These are phyloP conservation scores for Nomada hirtipes DNA, from an alignment of 2,888 invertebrate species.

Conservation along the genomic window DNA sequence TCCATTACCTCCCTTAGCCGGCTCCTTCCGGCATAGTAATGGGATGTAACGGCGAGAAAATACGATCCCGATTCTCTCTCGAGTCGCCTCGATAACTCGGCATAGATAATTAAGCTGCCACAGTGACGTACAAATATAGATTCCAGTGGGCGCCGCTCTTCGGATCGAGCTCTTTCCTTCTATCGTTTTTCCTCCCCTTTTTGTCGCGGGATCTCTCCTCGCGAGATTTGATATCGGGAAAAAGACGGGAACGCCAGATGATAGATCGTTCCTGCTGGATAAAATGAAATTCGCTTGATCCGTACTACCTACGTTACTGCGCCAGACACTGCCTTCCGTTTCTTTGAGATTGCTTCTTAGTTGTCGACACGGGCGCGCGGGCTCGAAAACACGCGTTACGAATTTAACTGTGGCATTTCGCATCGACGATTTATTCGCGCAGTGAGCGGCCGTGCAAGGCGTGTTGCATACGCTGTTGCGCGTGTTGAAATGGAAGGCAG, in stretches of 20 bases:
- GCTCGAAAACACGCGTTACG: conserved; percentile 10
- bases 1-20: conserved; percentile 39
- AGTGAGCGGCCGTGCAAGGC: not conserved
- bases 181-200: not conserved
- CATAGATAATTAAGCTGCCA: conserved; percentile 53
- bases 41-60: conserved; percentile 64
- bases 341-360: not conserved
- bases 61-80: conserved; percentile 28
- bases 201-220: not conserved
- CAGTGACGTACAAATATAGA: conserved; percentile 31
- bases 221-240: conserved; percentile 22
- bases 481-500: conserved; percentile 34
- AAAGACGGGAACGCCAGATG: conserved; percentile 7
- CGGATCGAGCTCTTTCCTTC: not conserved
- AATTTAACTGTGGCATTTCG: conserved; percentile 8
- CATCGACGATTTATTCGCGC: conserved; percentile 12
- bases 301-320: not conserved
- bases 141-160: conserved; percentile 10
- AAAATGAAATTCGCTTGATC: conserved; percentile 35
- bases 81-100: conserved; percentile 30
- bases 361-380: not conserved
- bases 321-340: not conserved
- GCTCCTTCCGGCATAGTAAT: conserved; percentile 55
- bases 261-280: conserved; percentile 28
- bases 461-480: conserved; percentile 1